Conservation (phyloP, 2,797 vertebrate species). For the Crenichthys baileyi region DNA sequence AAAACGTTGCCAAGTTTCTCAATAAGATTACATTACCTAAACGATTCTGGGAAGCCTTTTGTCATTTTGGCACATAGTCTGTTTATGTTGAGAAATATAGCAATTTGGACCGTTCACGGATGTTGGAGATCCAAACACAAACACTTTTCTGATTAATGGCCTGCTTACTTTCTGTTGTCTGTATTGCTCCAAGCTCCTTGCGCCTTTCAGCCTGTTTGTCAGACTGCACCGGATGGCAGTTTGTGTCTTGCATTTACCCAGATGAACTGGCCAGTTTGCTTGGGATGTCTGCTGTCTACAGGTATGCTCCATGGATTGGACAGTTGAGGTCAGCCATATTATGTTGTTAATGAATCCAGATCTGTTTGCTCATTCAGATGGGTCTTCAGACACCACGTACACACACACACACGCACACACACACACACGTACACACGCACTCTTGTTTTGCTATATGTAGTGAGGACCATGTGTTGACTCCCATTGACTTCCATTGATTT, state of each 20-base stretch:
- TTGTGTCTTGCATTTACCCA: conserved; percentile 6
- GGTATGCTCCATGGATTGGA: conserved; percentile 29
- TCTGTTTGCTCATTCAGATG: conserved; percentile 36
- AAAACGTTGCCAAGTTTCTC: conserved; percentile 6
- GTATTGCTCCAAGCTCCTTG: neutral
- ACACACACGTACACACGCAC: no score
- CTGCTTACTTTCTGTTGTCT: conserved; percentile 25
- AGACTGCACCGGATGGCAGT: conserved; percentile 8
- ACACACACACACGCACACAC: neutral
- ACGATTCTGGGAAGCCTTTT: conserved; percentile 11
- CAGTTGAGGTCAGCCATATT: conserved; percentile 33
- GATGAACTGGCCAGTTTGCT: conserved; percentile 12
- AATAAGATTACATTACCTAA: conserved; percentile 14
- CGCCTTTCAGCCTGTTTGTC: conserved; percentile 9
- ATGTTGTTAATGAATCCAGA: conserved; percentile 51
- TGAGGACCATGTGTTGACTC: no score
- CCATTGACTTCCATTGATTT: no score
- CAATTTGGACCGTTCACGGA: conserved; percentile 13
- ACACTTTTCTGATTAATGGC: conserved; percentile 19
- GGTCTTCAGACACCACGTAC: neutral
- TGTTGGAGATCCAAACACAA: conserved; percentile 22
- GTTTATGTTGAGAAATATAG: conserved; percentile 19
- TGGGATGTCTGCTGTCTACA: conserved; percentile 23
- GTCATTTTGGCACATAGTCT: conserved; percentile 9
- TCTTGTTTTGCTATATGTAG: no score